phyloP scores from a whole-genome alignment of 2,113 vertebrate genomes.

The Rhinolophus ferrumequinum region DNA sequence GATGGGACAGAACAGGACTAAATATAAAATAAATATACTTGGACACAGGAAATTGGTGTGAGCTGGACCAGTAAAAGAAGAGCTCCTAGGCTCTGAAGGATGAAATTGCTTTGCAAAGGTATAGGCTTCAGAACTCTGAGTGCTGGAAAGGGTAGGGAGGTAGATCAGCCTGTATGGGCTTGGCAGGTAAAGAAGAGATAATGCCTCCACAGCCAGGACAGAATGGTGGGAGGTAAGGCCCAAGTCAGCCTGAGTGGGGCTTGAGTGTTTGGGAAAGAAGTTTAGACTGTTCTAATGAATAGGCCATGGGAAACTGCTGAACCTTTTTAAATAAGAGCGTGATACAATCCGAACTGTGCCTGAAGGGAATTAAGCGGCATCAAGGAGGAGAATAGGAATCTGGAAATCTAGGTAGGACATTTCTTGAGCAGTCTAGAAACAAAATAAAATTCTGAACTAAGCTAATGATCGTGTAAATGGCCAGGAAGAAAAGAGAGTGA shows the following conservation, averaged over 20 bases:
- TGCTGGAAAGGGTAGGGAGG: background rate
- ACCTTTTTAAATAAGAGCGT: background rate
- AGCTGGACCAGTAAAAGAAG: background rate
- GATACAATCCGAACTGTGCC: background rate
- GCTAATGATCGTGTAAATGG: background rate
- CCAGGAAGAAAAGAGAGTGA: background rate
- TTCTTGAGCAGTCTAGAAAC: background rate
- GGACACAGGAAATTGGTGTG: background rate
- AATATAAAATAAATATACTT: background rate
- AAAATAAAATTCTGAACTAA: background rate
- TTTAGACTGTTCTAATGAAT: background rate
- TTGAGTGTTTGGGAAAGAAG: background rate
- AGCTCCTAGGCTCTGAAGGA: background rate
- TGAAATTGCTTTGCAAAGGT: background rate
- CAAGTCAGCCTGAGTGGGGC: background rate
- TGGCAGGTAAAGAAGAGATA: background rate
- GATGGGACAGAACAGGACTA: background rate
- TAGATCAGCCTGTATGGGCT: background rate
- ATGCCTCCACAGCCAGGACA: background rate
- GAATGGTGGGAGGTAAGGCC: background rate
- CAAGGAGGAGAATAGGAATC: background rate
- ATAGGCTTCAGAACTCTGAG: background rate
- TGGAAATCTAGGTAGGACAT: background rate
- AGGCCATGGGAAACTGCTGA: background rate
- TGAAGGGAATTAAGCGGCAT: background rate